Conservation (phyloP, 2,888 invertebrate genomes). For the Brachypalpus laphriformis region DNA sequence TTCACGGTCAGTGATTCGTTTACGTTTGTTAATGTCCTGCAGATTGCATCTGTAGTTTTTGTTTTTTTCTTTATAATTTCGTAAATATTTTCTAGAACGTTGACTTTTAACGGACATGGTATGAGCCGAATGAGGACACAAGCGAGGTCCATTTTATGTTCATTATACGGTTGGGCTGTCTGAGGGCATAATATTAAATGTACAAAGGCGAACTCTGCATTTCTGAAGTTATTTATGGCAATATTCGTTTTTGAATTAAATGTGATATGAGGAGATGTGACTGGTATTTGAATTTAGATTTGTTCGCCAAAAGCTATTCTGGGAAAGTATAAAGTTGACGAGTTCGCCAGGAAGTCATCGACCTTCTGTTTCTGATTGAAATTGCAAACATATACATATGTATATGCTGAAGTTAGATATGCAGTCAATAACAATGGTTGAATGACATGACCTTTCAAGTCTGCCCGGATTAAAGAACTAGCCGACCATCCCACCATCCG, state of each 20-base stretch:
- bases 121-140: conserved; percentile 9
- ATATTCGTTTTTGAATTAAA: neutral
- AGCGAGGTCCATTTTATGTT: conserved; percentile 28
- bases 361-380: too few relatives aligned
- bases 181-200: neutral
- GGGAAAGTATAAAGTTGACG: too few relatives aligned
- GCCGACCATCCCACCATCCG: too few relatives aligned
- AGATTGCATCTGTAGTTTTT: conserved; percentile 33
- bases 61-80: conserved; percentile 21
- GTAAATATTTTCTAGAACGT: conserved; percentile 47
- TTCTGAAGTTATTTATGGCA: conserved; percentile 16
- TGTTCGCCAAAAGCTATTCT: neutral
- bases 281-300: neutral
- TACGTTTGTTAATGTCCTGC: conserved; percentile 43
- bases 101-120: conserved; percentile 25
- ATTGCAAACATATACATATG: too few relatives aligned
- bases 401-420: too few relatives aligned
- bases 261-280: neutral
- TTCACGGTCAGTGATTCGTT: conserved; percentile 54
- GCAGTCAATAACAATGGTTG: too few relatives aligned
- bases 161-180: conserved; percentile 27
- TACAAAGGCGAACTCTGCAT: neutral
- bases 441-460: too few relatives aligned
- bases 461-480: too few relatives aligned
- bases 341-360: too few relatives aligned